Percentiles rank a stretch among this genome's conserved stretches.
phyloP scores from a whole-genome alignment of 2,888 invertebrate genomes.

The Siphonodentalium dalli region DNA sequence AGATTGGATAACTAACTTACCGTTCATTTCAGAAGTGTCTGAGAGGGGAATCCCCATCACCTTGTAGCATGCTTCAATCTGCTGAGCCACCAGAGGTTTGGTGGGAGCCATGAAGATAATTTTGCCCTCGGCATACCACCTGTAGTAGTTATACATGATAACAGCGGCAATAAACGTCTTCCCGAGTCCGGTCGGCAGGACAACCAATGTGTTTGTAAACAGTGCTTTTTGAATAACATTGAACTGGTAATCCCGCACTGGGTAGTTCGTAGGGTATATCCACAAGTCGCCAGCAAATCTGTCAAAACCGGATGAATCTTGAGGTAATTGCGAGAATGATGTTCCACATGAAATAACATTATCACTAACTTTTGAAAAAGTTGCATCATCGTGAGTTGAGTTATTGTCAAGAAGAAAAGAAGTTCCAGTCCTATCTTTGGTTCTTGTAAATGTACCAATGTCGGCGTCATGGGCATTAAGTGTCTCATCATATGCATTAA shows the following conservation, averaged over 20 bases:
- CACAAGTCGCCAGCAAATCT: constrained; percentile 76
- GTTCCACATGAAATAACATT: too few species aligned
- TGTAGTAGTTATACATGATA: constrained; percentile 87
- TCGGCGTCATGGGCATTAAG: too few species aligned
- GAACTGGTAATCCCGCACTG: constrained; percentile 86
- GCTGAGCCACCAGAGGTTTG: constrained; percentile 89
- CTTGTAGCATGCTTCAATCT: constrained; percentile 89
- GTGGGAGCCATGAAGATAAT: constrained; percentile 88
- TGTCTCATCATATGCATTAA: too few species aligned
- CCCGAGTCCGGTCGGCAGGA: constrained; percentile 82
- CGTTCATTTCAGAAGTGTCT: constrained; percentile 88
- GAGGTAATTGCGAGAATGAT: too few species aligned
- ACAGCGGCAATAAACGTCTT: constrained; percentile 98
- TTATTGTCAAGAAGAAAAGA: too few species aligned
- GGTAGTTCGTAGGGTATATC: constrained; percentile 93
- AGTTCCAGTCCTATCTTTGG: too few species aligned
- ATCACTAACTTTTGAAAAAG: too few species aligned
- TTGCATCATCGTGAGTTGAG: too few species aligned
- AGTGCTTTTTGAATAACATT: constrained; percentile 78
- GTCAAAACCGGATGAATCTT: constrained; percentile 63
- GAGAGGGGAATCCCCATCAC: constrained; percentile 85
- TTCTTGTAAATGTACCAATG: too few species aligned
- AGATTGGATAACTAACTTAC: constrained; percentile 64
- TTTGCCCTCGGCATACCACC: constrained; percentile 66
- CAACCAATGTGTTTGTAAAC: constrained; percentile 86